Base-by-base conservation (phyloP, 2,888 invertebrate species). In the Euplagia quadripunctaria region DNA sequence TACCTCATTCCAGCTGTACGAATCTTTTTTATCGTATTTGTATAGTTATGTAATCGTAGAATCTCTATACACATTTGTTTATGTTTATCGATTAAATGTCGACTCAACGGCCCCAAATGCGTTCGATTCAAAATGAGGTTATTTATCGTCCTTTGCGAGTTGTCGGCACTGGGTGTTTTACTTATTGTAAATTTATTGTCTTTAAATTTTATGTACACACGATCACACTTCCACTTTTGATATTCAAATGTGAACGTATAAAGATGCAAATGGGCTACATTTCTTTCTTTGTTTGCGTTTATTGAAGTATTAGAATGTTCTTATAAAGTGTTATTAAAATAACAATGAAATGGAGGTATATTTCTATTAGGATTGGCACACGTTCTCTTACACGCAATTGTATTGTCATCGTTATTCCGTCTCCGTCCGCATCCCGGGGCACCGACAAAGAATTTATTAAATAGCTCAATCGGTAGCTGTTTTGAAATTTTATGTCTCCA, bases 11-110 rank as follows among this genome's bases (percentile, higher is more conserved):
- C 77, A 81, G 83, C 83, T 75, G 80, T 85, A 86, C 82, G 86
- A 85, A 87, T 84, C 82, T 85, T 82, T 84, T 84, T 81, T 84
- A 82, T 78, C 82, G 81, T 58, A 17, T 71, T 64, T 73, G 74
- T 73, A 64, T 68, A 58, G 80, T 75, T 73, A 78, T 75, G 76
- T 77, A 78, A 68, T 77, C 80, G 76, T 80, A 82, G 84, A 86
- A 86, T 87, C 85, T 87, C 83, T 81, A 82, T 82, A 81, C 79
- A 71, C 83, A 84, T 87, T 88, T 85, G 81, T 88, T 87, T 88
- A 82, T 87, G 84, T 87, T 87, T 89, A 88, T 87, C 87, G 85
- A 86, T 87, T 81, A 76, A 76, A 86, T 82, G 88, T 85, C 87
- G 84, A 79, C 77, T 82, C 78, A 75, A 79, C 61, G n/a, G 80